These are phyloP conservation scores for Drosophila kohkoa DNA, from an alignment of 1,140 invertebrate genomes.

Conservation along the genomic window DNA sequence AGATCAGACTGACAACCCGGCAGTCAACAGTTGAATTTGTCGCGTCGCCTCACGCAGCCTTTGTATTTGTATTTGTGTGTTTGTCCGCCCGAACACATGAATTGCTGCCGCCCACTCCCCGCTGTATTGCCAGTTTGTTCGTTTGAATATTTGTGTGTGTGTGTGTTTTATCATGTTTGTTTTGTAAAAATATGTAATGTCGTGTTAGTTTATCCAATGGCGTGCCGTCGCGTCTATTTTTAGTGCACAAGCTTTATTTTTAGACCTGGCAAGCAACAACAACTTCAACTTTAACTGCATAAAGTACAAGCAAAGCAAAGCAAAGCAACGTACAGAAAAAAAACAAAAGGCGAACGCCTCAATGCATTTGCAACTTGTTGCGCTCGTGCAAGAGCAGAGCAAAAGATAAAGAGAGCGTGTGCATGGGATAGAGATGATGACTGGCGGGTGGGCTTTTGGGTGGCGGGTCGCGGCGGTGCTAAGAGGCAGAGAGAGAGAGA, in stretches of 20 bases:
- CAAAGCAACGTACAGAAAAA: conserved; percentile 37
- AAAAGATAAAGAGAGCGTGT: conserved; percentile 15
- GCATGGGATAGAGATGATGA: conserved; percentile 2
- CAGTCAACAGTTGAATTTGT: conserved; percentile 39
- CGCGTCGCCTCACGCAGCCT: conserved; percentile 44
- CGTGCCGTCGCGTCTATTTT: conserved; percentile 66
- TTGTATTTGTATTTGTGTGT: conserved; percentile 22
- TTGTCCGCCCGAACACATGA: not conserved
- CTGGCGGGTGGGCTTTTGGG: not conserved
- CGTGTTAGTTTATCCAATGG: conserved; percentile 75
- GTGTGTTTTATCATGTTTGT: conserved; percentile 66
- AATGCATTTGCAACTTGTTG: conserved; percentile 73
- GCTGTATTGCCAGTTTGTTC: not conserved
- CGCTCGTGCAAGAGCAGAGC: conserved; percentile 22
- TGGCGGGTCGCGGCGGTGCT: conserved; percentile 1
- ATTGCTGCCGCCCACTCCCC: conserved; percentile 1
- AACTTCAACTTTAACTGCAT: conserved; percentile 63
- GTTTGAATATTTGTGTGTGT: not conserved
- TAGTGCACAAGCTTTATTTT: conserved; percentile 69
- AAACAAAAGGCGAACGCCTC: conserved; percentile 42
- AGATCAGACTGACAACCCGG: conserved; percentile 49
- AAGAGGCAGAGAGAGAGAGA: conserved; percentile 5
- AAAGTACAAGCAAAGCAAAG: conserved; percentile 46
- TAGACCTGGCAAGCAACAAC: conserved; percentile 52
- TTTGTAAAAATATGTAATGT: conserved; percentile 72